Percentiles rank a stretch among this genome's conserved stretches.
Conservation (phyloP, 2,797 vertebrate species). For the Coccyzus lansbergi region DNA sequence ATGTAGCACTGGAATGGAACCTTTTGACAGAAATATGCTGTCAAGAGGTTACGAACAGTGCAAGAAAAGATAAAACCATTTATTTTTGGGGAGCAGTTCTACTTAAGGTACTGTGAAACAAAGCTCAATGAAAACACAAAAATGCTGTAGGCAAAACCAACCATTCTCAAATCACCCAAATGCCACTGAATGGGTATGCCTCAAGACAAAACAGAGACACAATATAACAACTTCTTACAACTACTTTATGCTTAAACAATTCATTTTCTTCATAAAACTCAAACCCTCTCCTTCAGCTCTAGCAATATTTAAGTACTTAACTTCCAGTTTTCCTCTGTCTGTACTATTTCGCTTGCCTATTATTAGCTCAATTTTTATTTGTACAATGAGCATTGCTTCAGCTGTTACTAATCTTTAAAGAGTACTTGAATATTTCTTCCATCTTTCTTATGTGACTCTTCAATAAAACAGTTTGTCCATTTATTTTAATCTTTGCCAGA, state of each 20-base stretch:
- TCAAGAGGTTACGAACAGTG: constrained; percentile 63
- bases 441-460: not conserved
- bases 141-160: not conserved
- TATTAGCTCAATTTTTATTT: not conserved
- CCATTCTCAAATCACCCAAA: not conserved
- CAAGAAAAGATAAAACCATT: not conserved
- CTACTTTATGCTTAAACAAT: not conserved
- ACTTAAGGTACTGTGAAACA: not conserved
- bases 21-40: constrained; percentile 32
- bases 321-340: not conserved
- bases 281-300: not conserved
- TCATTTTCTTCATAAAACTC: not conserved
- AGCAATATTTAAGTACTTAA: not conserved
- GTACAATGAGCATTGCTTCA: not conserved
- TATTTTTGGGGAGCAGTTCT: not conserved
- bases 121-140: not conserved
- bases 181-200: not conserved
- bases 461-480: not conserved
- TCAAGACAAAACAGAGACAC: not conserved
- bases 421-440: not conserved
- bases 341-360: not conserved
- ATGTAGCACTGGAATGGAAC: constrained; percentile 77
- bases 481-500: not conserved
- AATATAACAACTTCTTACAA: not conserved
- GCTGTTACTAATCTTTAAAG: not conserved